Evolutionary conservation across 2,113 vertebrate genomes (phyloP), one percentile per base, ranked within the genome.

Genomic region (Gopherus flavomarginatus): DNA sequence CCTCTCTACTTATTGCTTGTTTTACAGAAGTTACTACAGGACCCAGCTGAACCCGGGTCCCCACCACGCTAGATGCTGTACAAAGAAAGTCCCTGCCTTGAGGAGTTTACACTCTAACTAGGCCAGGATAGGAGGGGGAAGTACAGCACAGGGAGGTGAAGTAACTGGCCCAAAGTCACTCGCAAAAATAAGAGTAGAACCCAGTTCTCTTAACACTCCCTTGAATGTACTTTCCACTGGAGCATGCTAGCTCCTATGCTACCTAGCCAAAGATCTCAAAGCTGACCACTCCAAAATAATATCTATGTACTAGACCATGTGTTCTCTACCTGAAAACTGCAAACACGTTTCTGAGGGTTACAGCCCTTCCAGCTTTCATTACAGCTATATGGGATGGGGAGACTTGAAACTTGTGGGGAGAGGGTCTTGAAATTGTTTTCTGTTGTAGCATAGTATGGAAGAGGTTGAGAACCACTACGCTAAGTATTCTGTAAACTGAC

Each of bases 391-490:
- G 62, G 10, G 47, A 80, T 44, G 52, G 27, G 22, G 4, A 35
- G 17, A 4, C 62, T 35, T 62, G 29, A 65, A 6, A n/a, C 62
- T n/a, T 65, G 31, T 35, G 13, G 29, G 29, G 16, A 62, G 16
- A 2, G 59, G 29, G 29, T 13, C 59, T 62, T 62, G 59, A 29
- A 62, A 27, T 2, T 21, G 16, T 13, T 84, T 87, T 87, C 3
- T 7, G n/a, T 80, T 81, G 5, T 27, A 22, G 17, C 35, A 38
- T 59, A 14, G 22, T 54, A n/a, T 65, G 27, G 38, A 53, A 54
- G 72, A 62, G 11, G 38, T 1, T 8, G 72, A 8, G 44, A 44
- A 3, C 3, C 69, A 5, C 2, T 4, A 13, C n/a, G 59, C 5
- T 19, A 47, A 22, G 38, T 4, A 0, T 2, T 11, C 56, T 31